Base-by-base conservation (phyloP, 2,888 invertebrate genomes). In the Litoditis marina region DNA sequence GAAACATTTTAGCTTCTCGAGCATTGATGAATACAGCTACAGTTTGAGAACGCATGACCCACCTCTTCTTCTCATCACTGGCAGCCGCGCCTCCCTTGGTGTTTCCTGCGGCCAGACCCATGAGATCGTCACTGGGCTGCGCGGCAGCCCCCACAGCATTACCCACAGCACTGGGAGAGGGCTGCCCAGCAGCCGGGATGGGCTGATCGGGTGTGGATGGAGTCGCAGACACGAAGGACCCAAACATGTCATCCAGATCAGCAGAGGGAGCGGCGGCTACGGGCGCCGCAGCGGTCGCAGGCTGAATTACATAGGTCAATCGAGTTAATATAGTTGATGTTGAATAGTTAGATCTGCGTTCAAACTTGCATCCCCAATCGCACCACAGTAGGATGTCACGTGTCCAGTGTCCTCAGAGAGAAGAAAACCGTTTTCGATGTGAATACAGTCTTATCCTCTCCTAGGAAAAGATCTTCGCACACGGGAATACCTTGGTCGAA, bases 171-270 rank as follows among this genome's bases (percentile, higher is more conserved):
- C n/a, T n/a, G n/a, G 55, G 39, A 1, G 39, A 39, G 30, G 42
- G 19, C 2, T 13, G 28, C 2, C 13, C 28, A 27, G 49, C 13
- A 2, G 49, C 49, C 2, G 49, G 25, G n/a, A 19, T n/a, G 11
- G 39, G 13, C 11, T 36, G 13, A 36, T 36, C 39, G 13, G 36
- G 8, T 11, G 3, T 19, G 19, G n/a, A n/a, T n/a, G 68, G 51
- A 50, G 62, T 44, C 1, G 77, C 78, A 3, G 77, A 75, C 8
- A 79, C 78, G 16, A 79, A 74, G 19, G 75, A 69, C 11, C 79
- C 79, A 51, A 79, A 79, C 27, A 76, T 58, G 60, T 79, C 79
- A 39, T 79, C 79, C 16, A 79, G 58, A 46, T 78, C 72, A 13
- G 71, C 69, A 50, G 61, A 60, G 8, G 52, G 8, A n/a, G 49